Evolutionary conservation across 1,140 invertebrate genomes (phyloP).

Genomic region (Eulimnadia texana): DNA sequence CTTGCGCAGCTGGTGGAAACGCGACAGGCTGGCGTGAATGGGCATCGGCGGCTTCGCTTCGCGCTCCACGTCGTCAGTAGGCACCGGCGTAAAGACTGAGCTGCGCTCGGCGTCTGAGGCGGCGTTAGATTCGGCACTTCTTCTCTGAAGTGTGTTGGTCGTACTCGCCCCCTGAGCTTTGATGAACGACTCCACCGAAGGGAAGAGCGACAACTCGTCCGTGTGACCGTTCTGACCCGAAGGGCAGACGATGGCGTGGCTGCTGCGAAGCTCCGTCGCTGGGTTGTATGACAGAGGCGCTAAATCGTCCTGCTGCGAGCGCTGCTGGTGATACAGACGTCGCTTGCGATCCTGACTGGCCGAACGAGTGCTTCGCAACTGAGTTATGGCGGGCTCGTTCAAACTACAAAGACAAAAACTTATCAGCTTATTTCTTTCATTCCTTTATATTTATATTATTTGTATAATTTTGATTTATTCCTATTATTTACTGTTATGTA

Average conservation of each 20-base stretch:
- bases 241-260: constrained; percentile 9
- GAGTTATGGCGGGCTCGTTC: background rate
- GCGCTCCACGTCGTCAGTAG: background rate
- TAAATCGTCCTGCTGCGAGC: constrained; percentile 9
- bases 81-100: background rate
- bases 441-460: too few relatives aligned
- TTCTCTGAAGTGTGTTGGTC: constrained; percentile 10
- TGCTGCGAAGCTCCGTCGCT: background rate
- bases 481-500: too few relatives aligned
- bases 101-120: background rate
- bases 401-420: background rate
- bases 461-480: too few relatives aligned
- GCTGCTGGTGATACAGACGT: background rate
- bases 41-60: constrained; percentile 12
- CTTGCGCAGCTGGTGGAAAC: constrained; percentile 63
- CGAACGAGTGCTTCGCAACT: background rate
- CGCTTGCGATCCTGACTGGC: constrained; percentile 5
- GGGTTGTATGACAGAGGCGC: background rate
- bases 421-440: background rate
- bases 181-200: constrained; percentile 13
- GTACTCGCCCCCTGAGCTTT: constrained; percentile 8
- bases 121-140: background rate
- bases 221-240: constrained; percentile 8
- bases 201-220: constrained; percentile 14
- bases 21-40: constrained; percentile 29